A percentile compares a stretch with the other conserved stretches of the same genome.
phyloP scores from a whole-genome alignment of 2,113 vertebrate species.

The Aleadryas rufinucha region DNA sequence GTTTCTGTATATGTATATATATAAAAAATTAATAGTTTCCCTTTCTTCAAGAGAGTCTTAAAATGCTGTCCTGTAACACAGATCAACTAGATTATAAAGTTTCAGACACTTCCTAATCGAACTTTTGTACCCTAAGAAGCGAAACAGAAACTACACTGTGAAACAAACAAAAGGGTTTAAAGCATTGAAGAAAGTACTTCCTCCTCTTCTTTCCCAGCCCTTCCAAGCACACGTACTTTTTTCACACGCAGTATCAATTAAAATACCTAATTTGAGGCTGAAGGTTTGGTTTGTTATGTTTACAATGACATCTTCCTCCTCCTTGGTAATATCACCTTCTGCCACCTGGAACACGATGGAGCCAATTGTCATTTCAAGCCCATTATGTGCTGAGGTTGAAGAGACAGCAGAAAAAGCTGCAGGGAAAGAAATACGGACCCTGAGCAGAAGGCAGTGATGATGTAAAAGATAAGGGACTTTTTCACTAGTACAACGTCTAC shows the following conservation, averaged over 20 bases:
- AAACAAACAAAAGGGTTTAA: background rate
- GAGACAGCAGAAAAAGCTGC: slow-evolving; percentile 66
- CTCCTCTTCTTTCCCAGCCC: background rate
- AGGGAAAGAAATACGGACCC: background rate
- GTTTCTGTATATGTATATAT: background rate
- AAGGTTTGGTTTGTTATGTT: slow-evolving; percentile 82
- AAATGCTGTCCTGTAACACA: background rate
- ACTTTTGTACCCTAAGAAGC: background rate
- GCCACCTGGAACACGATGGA: slow-evolving; percentile 70
- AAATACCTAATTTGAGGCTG: slow-evolving; percentile 79
- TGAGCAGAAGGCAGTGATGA: background rate
- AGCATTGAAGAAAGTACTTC: background rate
- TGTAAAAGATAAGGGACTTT: background rate
- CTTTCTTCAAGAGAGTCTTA: background rate
- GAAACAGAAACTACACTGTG: background rate
- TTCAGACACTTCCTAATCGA: background rate
- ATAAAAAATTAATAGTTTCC: background rate
- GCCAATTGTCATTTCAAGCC: slow-evolving; percentile 76
- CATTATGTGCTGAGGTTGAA: slow-evolving; percentile 1
- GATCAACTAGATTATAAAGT: background rate
- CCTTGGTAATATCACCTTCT: slow-evolving; percentile 85
- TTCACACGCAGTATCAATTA: background rate
- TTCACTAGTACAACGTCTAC: background rate
- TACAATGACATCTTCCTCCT: slow-evolving; percentile 81
- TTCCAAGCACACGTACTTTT: background rate